These are phyloP conservation scores for Apogon talboti DNA, from an alignment of 2,797 vertebrate genomes.

Conservation along the genomic window DNA sequence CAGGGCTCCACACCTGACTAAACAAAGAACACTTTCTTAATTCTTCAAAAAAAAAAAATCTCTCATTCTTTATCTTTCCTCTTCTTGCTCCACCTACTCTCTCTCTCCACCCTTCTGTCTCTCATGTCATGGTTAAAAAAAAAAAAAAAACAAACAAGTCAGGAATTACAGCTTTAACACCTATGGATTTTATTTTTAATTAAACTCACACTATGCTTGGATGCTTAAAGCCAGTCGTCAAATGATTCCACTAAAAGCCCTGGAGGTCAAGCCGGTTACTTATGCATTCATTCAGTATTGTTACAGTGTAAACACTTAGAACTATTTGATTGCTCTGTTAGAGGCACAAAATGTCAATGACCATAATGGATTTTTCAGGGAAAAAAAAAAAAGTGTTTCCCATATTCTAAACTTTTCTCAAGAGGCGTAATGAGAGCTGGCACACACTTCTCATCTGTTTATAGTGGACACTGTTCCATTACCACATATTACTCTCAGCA, in stretches of 20 bases:
- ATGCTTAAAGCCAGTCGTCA: slow-evolving; percentile 51
- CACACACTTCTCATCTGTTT: slow-evolving; percentile 13
- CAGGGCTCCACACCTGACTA: slow-evolving; percentile 83
- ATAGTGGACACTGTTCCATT: slow-evolving; percentile 16
- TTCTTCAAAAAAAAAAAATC: slow-evolving; percentile 59
- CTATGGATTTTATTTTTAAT: slow-evolving; percentile 64
- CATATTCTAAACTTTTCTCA: slow-evolving; percentile 14
- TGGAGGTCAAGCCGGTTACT: slow-evolving; percentile 34
- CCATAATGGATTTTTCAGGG: slow-evolving; percentile 4
- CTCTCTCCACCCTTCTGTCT: slow-evolving; percentile 25
- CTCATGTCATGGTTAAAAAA: slow-evolving; percentile 48
- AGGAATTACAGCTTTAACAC: slow-evolving; percentile 56
- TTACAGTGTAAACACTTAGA: slow-evolving; percentile 26
- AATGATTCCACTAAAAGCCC: slow-evolving; percentile 46
- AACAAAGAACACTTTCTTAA: slow-evolving; percentile 77
- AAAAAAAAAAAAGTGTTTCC: neutral
- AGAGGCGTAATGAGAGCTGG: slow-evolving; percentile 1
- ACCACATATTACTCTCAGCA: slow-evolving; percentile 19
- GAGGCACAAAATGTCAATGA: slow-evolving; percentile 17
- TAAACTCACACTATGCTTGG: slow-evolving; percentile 53
- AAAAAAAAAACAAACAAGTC: too few species aligned
- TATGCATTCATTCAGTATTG: slow-evolving; percentile 8
- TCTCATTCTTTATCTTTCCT: slow-evolving; percentile 53
- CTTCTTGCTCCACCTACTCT: slow-evolving; percentile 30
- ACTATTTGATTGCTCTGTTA: slow-evolving; percentile 14